Conservation (phyloP, 1,140 invertebrate species). For the Elymnias hypermnestra region DNA sequence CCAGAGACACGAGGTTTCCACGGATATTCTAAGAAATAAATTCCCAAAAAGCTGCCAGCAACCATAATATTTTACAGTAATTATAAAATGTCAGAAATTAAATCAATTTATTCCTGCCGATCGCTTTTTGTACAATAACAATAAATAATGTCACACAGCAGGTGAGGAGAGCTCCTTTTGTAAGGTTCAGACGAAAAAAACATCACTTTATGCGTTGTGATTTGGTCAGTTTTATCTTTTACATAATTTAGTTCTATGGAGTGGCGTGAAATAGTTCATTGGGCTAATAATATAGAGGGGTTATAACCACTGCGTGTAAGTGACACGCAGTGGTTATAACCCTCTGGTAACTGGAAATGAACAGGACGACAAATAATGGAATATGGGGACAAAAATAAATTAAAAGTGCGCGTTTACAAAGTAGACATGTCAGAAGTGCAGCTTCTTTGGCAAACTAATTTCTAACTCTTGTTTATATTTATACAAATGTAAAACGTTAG, state of each 20-base stretch:
- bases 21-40: slow-evolving; percentile 22
- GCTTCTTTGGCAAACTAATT: too few species aligned
- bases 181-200: slow-evolving; percentile 42
- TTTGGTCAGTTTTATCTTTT: slow-evolving; percentile 63
- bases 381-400: too few species aligned
- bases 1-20: slow-evolving; percentile 4
- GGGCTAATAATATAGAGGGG: slow-evolving; percentile 32
- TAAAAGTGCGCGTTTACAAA: too few species aligned
- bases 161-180: slow-evolving; percentile 58
- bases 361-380: too few species aligned
- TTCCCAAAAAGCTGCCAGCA: slow-evolving; percentile 18
- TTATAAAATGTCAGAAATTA: slow-evolving; percentile 63
- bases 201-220: slow-evolving; percentile 56
- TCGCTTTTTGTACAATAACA: slow-evolving; percentile 31
- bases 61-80: slow-evolving; percentile 65
- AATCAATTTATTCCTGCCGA: slow-evolving; percentile 44
- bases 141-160: slow-evolving; percentile 64
- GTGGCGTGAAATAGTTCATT: slow-evolving; percentile 62
- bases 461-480: too few species aligned
- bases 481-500: too few species aligned
- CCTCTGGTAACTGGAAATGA: too few species aligned
- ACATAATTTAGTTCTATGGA: slow-evolving; percentile 59
- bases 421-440: too few species aligned
- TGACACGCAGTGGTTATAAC: too few species aligned
- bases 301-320: slow-evolving; percentile 16